Evolutionary conservation across 2,113 vertebrate species (phyloP).

Genomic region (Entomyzon cyanotis): DNA sequence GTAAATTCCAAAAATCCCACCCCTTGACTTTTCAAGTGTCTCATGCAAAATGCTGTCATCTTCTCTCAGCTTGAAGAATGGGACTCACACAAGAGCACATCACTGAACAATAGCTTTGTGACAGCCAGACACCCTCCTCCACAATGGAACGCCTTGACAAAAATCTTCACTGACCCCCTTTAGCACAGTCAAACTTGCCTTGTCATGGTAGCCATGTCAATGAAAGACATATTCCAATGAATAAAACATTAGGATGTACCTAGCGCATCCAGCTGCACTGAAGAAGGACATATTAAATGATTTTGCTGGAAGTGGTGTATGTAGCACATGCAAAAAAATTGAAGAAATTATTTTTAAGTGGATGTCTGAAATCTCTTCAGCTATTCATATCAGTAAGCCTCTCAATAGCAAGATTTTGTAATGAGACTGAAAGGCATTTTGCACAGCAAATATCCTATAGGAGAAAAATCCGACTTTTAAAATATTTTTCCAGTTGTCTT

Average conservation of each 20-base stretch:
- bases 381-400: conserved; percentile 26
- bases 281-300: not conserved
- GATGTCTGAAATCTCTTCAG: conserved; percentile 38
- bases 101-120: not conserved
- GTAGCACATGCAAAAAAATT: not conserved
- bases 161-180: conserved; percentile 8
- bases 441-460: not conserved
- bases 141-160: not conserved
- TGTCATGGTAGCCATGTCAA: conserved; percentile 26
- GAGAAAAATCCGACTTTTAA: not conserved
- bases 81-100: not conserved
- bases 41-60: not conserved
- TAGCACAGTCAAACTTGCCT: conserved; percentile 20
- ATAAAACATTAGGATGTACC: conserved; percentile 33
- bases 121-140: not conserved
- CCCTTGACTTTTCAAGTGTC: not conserved
- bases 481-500: not conserved
- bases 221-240: conserved; percentile 25
- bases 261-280: not conserved
- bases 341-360: conserved; percentile 42
- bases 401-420: conserved; percentile 49
- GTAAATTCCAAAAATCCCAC: not conserved
- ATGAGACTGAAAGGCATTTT: conserved; percentile 42
- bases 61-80: not conserved
- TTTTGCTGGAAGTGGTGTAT: not conserved